These are phyloP conservation scores for Mixornis gularis DNA, from an alignment of 2,113 vertebrate genomes.

Conservation along the genomic window DNA sequence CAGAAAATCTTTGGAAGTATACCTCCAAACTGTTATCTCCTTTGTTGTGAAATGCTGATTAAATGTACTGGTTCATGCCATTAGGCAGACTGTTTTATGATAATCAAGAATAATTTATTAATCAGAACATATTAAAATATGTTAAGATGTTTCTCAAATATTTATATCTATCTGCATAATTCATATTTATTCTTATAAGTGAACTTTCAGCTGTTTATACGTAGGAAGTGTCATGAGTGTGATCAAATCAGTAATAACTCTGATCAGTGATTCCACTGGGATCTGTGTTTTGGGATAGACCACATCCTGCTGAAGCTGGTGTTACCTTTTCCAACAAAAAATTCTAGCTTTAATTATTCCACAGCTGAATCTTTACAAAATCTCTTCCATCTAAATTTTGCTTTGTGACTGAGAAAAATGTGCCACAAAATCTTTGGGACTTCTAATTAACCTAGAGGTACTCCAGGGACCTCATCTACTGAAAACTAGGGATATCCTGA, in stretches of 20 bases:
- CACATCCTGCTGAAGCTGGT: neutral
- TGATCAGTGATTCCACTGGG: neutral
- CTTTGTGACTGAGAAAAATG: neutral
- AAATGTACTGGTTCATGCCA: neutral
- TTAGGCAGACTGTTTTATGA: neutral
- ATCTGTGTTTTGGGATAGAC: neutral
- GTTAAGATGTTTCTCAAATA: neutral
- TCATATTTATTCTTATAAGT: neutral
- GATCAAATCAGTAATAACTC: neutral
- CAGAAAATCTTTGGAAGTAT: neutral
- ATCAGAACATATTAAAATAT: neutral
- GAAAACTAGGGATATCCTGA: neutral
- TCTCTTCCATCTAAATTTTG: neutral
- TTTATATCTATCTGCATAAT: neutral
- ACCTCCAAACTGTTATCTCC: neutral
- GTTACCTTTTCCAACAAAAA: neutral
- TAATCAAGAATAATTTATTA: slow-evolving; percentile 15
- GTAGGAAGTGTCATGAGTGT: neutral
- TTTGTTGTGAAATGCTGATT: neutral
- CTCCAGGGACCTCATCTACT: neutral
- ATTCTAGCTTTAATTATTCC: neutral
- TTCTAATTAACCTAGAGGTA: neutral
- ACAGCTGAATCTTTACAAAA: neutral
- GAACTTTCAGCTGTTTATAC: neutral
- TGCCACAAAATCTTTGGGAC: neutral